A percentile compares a stretch with the other conserved stretches of the same genome.
These are phyloP conservation scores for Probaryconus sp. DNA, from an alignment of 1,140 invertebrate genomes.

Conservation along the genomic window DNA sequence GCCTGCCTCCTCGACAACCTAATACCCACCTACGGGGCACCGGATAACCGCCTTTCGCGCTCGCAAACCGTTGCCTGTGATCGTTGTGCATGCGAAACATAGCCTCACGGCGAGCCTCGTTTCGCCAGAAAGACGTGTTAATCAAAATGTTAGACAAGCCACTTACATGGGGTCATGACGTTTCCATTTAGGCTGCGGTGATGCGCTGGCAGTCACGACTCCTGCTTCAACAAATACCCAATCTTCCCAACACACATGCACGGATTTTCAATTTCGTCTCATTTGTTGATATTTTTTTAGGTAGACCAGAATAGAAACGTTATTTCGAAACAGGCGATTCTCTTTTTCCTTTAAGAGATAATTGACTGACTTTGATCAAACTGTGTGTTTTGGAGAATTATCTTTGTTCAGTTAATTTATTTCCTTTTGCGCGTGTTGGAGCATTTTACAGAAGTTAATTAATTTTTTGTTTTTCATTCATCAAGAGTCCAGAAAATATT, in stretches of 20 bases:
- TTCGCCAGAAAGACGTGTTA: constrained; percentile 76
- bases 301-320: too few relatives aligned
- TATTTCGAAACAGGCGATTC: too few relatives aligned
- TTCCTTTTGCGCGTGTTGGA: too few relatives aligned
- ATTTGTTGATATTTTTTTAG: constrained; percentile 25
- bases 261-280: constrained; percentile 51
- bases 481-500: neutral
- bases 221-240: constrained; percentile 42
- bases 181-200: constrained; percentile 75
- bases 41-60: constrained; percentile 71
- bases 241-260: constrained; percentile 14
- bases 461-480: too few relatives aligned
- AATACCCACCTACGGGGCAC: constrained; percentile 75
- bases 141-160: constrained; percentile 79
- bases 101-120: constrained; percentile 63
- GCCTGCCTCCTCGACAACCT: constrained; percentile 73
- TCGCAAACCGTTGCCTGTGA: constrained; percentile 63
- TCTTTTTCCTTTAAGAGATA: too few relatives aligned
- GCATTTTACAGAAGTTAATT: too few relatives aligned
- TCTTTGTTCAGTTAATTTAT: too few relatives aligned
- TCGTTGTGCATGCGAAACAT: constrained; percentile 62
- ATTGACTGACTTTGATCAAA: too few relatives aligned
- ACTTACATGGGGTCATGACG: constrained; percentile 77
- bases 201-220: constrained; percentile 62
- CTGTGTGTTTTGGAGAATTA: too few relatives aligned